Evolutionary conservation across 2,797 vertebrate genomes (phyloP).

Genomic region (Carapus acus): DNA sequence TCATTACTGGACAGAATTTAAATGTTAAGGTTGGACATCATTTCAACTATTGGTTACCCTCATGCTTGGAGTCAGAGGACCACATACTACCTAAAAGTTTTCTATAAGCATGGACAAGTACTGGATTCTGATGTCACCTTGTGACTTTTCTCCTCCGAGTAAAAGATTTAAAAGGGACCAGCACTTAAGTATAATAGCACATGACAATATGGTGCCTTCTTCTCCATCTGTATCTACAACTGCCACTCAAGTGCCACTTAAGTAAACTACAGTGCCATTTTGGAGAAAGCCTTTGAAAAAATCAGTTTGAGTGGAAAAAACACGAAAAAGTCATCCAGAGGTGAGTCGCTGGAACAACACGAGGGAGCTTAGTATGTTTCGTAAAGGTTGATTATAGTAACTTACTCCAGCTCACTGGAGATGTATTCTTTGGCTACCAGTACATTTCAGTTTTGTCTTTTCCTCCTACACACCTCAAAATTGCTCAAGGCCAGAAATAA

Average conservation of each 20-base stretch:
- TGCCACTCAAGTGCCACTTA: conserved; percentile 26
- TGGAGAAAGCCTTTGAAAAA: conserved; percentile 20
- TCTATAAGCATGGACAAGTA: conserved; percentile 10
- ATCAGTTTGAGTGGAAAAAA: conserved; percentile 1
- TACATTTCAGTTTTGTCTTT: conserved; percentile 10
- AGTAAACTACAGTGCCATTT: conserved; percentile 33
- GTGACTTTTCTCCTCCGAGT: not conserved
- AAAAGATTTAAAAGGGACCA: conserved; percentile 18
- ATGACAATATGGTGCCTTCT: conserved; percentile 32
- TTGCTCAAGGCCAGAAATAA: not conserved
- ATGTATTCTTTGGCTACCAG: conserved; percentile 9
- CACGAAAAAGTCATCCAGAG: conserved; percentile 7
- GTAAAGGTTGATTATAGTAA: conserved; percentile 19
- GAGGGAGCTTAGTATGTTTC: conserved; percentile 6
- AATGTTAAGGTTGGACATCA: conserved; percentile 18
- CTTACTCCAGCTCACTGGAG: not conserved
- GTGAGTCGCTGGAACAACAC: not conserved
- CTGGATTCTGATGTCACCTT: conserved; percentile 19
- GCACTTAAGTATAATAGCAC: conserved; percentile 37
- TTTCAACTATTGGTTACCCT: conserved; percentile 11
- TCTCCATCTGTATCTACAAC: conserved; percentile 14
- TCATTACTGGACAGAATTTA: conserved; percentile 10
- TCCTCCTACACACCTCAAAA: not conserved
- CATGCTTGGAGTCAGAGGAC: conserved; percentile 14
- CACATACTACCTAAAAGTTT: conserved; percentile 7